Conservation (phyloP, 2,888 invertebrate genomes). For the Cosmopolites sordidus region DNA sequence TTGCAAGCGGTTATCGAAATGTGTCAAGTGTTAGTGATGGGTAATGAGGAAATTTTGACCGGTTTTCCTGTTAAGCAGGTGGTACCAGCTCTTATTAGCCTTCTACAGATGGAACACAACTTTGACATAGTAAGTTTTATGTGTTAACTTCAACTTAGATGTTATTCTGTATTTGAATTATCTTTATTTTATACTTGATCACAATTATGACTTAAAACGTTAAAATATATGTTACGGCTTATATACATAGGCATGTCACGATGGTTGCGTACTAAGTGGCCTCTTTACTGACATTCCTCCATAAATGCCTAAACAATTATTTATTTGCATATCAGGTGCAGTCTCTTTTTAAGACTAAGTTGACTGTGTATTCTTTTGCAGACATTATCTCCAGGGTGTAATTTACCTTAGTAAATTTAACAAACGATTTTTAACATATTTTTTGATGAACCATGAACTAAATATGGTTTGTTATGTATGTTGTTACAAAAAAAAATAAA, state of each 20-base stretch:
- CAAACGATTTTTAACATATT: no score
- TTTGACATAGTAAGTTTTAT: slow-evolving; percentile 79
- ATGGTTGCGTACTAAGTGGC: neutral
- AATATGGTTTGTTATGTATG: no score
- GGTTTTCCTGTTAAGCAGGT: slow-evolving; percentile 99
- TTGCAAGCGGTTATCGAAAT: slow-evolving; percentile 95
- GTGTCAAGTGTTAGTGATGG: slow-evolving; percentile 98
- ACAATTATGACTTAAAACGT: no score
- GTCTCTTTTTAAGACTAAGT: slow-evolving; percentile 33
- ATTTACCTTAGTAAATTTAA: no score
- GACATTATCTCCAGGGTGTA: no score
- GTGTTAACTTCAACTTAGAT: neutral
- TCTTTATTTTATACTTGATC: neutral
- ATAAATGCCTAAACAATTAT: neutral
- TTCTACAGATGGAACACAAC: slow-evolving; percentile 96
- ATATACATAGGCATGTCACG: neutral
- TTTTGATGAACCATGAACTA: no score
- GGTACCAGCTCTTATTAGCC: slow-evolving; percentile 87
- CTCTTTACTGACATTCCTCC: neutral
- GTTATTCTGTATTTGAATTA: neutral
- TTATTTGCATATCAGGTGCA: slow-evolving; percentile 35
- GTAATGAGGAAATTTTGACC: slow-evolving; percentile 95
- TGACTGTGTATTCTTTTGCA: slow-evolving; percentile 37
- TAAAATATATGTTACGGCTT: no score
- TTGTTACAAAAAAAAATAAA: no score